Evolutionary conservation across 2,888 invertebrate genomes (phyloP), one percentile per base, ranked within the genome.

Genomic region (Coenonympha glycerion): DNA sequence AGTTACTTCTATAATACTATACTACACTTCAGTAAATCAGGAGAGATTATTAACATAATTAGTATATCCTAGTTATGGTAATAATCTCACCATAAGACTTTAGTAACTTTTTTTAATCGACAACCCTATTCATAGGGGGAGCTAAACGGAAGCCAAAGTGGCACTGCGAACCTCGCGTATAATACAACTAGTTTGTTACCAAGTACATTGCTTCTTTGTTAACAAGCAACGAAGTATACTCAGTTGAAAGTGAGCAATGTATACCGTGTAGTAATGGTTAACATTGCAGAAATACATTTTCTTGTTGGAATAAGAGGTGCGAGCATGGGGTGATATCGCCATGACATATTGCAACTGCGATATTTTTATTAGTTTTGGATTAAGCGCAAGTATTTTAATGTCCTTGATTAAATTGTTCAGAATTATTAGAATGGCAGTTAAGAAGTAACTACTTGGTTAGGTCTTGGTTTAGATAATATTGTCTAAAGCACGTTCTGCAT

Each of bases 91-190:
- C n/a, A n/a, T n/a, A n/a, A n/a, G n/a, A n/a, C n/a, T n/a, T n/a
- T n/a, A n/a, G n/a, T n/a, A n/a, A n/a, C n/a, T n/a, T 11, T 19
- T 22, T 6, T 19, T 19, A 30, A 3, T 18, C 26, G 34, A 3
- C 45, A 45, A 34, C 45, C 45, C 45, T 45, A 34, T 34, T 2
- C 5, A 36, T 6, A 48, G 58, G 60, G 67, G 64, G 64, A 64
- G 60, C 60, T 53, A 51, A 61, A 59, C 65, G 63, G 64, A 65
- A 63, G 64, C 63, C 59, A 62, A 57, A 60, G 55, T 64, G 59
- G 57, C 66, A 67, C 67, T 63, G 64, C 62, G 60, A 61, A 60
- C 66, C 63, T 66, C 65, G 31, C 21, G 11, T 21, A 21, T 21
- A 47, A 49, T 22, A 21, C 16, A 48, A 42, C 47, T 51, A 46